Base-by-base conservation (phyloP, 2,888 invertebrate species). In the Scrobipalpa atriplicella region DNA sequence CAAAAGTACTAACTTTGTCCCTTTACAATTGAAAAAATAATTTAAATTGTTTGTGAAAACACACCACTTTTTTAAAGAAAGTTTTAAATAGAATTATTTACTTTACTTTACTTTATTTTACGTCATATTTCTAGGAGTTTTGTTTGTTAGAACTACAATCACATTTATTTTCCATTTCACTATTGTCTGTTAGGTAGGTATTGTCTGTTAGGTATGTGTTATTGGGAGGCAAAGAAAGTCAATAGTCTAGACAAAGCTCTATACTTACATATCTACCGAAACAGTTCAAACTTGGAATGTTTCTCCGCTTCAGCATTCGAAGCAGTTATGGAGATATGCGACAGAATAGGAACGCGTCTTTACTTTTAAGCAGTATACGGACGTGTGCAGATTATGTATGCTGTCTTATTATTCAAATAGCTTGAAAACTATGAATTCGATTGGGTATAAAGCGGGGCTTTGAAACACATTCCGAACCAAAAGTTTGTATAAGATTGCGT, bases 371-470 rank as follows among this genome's bases (percentile, higher is more conserved):
- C 65, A 64, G 66, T 65, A 56, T 43, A 63, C 38, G 69, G 63
- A 71, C 71, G 70, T 70, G 70, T 61, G 62, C 19, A 47, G 69
- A 69, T 63, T 68, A 52, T 62, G 51, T 66, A 69, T 64, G 41
- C 47, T 64, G 19, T 51, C 62, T 70, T 71, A 67, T 65, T 70
- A 70, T 70, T 71, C 68, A 68, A 66, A 71, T 54, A 36, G 69
- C 67, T 66, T 69, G 51, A 60, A 61, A 66, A 68, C 71, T 67
- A 67, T 65, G 65, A 62, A 70, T 67, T 54, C 60, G 43, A 67
- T 70, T 67, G 66, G 62, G 54, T 65, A 21, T 47, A n/a, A 61
- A 6, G 58, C 36, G 58, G 11, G 16, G 38, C 29, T 29, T 10
- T 38, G 58, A 58, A 58, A n/a, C 3, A 13, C 29, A 38, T 58